These are phyloP conservation scores for Amblyornis subalaris DNA, from an alignment of 2,113 vertebrate species.

Conservation along the genomic window DNA sequence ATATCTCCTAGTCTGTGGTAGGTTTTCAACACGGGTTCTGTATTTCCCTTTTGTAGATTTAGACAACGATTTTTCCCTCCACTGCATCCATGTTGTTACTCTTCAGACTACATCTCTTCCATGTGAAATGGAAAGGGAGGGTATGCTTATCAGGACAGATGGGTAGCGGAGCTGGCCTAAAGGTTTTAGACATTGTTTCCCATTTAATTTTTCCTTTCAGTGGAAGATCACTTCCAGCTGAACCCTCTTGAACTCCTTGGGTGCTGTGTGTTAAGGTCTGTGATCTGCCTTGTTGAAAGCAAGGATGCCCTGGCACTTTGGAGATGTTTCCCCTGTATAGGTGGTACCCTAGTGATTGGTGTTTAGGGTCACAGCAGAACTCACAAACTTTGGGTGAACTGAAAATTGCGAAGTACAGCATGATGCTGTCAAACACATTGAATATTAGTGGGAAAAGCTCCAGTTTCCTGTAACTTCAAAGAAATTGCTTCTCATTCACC, in stretches of 20 bases:
- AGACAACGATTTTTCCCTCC: neutral
- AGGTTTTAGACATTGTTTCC: neutral
- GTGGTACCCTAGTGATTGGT: neutral
- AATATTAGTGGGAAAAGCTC: neutral
- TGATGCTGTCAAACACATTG: neutral
- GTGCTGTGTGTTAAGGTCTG: neutral
- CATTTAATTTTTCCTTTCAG: neutral
- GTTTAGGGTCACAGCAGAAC: neutral
- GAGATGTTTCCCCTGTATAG: neutral
- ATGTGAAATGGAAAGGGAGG: neutral
- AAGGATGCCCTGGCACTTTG: neutral
- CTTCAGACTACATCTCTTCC: neutral
- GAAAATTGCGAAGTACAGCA: neutral
- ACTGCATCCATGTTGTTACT: neutral
- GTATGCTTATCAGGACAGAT: neutral
- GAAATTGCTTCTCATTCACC: neutral
- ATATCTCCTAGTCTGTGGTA: neutral
- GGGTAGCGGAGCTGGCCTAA: neutral
- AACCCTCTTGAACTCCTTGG: neutral
- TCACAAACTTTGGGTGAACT: neutral
- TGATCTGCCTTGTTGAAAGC: neutral
- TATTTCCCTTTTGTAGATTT: neutral
- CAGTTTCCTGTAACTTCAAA: neutral
- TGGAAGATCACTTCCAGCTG: neutral
- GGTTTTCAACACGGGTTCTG: neutral